These are phyloP conservation scores for Numenius phaeopus DNA, from an alignment of 2,797 vertebrate species.

Conservation along the genomic window DNA sequence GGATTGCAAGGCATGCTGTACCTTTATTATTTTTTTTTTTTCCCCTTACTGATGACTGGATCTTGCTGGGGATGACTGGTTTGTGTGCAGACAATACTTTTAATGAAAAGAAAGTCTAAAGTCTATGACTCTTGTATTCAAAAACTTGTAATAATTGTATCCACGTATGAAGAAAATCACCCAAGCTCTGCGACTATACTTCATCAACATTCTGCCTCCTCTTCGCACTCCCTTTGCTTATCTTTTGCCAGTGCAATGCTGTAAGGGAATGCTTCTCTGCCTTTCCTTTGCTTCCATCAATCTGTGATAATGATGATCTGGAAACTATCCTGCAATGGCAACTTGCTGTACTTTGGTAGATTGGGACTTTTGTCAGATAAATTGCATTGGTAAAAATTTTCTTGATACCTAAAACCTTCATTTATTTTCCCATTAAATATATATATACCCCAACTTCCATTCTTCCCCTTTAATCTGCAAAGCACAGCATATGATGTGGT, in stretches of 20 bases:
- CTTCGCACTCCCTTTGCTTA: background rate
- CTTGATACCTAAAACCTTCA: background rate
- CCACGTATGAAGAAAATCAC: background rate
- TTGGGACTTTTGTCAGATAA: background rate
- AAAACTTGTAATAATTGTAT: background rate
- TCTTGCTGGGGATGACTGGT: background rate
- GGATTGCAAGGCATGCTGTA: background rate
- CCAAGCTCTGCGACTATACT: background rate
- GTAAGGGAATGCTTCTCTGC: background rate
- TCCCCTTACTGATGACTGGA: background rate
- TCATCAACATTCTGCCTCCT: background rate
- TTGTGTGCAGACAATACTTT: no score
- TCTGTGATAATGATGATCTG: background rate
- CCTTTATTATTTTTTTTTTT: background rate
- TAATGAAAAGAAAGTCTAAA: background rate
- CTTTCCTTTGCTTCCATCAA: background rate
- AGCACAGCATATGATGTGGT: background rate
- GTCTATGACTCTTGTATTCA: background rate
- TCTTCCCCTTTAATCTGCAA: slow-evolving; percentile 9
- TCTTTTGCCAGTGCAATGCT: background rate
- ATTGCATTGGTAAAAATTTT: background rate
- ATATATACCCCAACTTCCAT: background rate
- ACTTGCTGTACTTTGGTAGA: background rate
- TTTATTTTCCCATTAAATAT: slow-evolving; percentile 9
- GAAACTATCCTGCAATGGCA: background rate